Evolutionary conservation across 2,797 vertebrate genomes (phyloP), one percentile per base, ranked within the genome.

Genomic region (Scolopax bukidnonensis): DNA sequence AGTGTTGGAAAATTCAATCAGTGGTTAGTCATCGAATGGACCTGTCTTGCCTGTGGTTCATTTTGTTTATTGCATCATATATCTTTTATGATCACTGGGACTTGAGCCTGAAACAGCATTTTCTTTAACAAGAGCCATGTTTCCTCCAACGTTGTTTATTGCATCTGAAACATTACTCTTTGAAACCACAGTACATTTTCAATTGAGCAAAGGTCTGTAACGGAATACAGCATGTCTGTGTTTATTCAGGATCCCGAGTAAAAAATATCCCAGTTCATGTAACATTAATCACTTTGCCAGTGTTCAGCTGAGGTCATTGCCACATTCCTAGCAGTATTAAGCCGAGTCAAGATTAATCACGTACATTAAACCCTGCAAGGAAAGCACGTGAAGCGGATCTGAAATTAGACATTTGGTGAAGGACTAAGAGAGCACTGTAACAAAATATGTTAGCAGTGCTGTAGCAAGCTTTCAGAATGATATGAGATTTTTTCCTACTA

Each of bases 61-160:
- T 97, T 98, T 98, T 98, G 97, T 98, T 98, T 98, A 98, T 97
- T 97, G 97, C 97, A 97, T 97, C 97, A 98, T 98, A 96, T 97
- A 98, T 98, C 97, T 98, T 98, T 98, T 98, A 98, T 98, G 97
- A 98, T 97, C 97, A 86, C 95, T 95, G 96, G 95, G 97, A 98
- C 96, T 98, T 98, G 96, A 98, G 95, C 97, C 97, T 98, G 98
- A 98, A 98, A 97, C 96, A 98, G 97, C 97, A 97, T 98, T 98
- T 98, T 98, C 96, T 97, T 98, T 97, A 98, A 98, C 96, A 98
- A 98, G 97, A 97, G 95, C 96, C 94, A 84, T 97, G 95, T 97
- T 98, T 97, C 97, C 97, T 97, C 96, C 97, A 97, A 97, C 43
- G 3, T 96, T 98, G 97, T 98, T 98, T 98, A 98, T 97, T 97